phyloP scores from a whole-genome alignment of 2,797 vertebrate genomes.

The Silurus aristotelis region DNA sequence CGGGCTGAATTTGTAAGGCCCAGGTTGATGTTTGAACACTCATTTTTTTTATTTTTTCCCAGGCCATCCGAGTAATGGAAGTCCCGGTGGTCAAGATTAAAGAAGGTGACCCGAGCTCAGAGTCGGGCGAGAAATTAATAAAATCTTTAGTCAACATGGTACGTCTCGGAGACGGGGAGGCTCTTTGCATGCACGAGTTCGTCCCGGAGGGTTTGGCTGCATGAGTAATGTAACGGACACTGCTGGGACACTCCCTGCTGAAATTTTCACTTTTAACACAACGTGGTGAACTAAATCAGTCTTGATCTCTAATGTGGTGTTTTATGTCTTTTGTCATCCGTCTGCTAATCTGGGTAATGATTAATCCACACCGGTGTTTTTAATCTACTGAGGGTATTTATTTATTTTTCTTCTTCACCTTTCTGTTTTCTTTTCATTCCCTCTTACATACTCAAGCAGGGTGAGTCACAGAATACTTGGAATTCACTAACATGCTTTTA shows the following conservation, averaged over 20 bases:
- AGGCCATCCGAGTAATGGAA: constrained; percentile 95
- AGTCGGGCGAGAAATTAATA: constrained; percentile 88
- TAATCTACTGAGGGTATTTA: background rate
- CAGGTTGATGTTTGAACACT: constrained; percentile 54
- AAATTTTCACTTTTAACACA: constrained; percentile 32
- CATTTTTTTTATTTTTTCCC: constrained; percentile 76
- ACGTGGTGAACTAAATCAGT: constrained; percentile 32
- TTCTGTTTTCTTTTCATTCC: background rate
- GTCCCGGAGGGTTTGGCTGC: constrained; percentile 44
- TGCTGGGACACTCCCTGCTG: constrained; percentile 27
- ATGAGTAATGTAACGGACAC: constrained; percentile 46
- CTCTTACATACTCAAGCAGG: background rate
- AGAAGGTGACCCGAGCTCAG: constrained; percentile 81
- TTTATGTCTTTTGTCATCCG: constrained; percentile 28
- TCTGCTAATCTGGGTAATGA: constrained; percentile 44
- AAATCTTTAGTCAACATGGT: constrained; percentile 98
- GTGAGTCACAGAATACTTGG: background rate
- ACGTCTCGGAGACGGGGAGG: constrained; percentile 70
- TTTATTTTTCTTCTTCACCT: background rate
- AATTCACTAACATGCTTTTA: background rate
- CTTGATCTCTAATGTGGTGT: constrained; percentile 38
- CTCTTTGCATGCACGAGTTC: constrained; percentile 64
- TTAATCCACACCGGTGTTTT: constrained; percentile 24
- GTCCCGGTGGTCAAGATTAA: constrained; percentile 98
- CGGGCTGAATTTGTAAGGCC: constrained; percentile 59